These are phyloP conservation scores for Leptinotarsa texana DNA, from an alignment of 1,140 invertebrate species.

Conservation along the genomic window DNA sequence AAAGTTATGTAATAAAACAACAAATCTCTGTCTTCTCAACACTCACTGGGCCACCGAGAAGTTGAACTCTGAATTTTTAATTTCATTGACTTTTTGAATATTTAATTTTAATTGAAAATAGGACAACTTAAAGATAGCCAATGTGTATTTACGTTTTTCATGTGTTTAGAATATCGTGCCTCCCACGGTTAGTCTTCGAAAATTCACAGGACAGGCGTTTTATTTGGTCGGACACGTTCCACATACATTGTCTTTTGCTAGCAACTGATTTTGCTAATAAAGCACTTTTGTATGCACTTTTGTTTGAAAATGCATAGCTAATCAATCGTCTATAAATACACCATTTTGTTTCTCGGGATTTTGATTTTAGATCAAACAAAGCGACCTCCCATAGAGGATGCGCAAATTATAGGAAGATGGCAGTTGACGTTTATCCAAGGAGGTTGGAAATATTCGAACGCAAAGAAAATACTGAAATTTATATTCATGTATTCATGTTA, in stretches of 20 bases:
- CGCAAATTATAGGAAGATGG: slow-evolving; percentile 7
- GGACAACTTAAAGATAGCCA: background rate
- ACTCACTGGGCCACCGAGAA: background rate
- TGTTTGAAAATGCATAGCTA: slow-evolving; percentile 51
- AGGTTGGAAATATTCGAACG: too few species aligned
- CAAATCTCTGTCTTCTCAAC: background rate
- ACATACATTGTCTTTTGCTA: background rate
- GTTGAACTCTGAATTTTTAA: background rate
- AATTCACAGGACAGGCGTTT: background rate
- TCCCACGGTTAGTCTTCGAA: slow-evolving; percentile 17
- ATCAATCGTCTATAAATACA: slow-evolving; percentile 49
- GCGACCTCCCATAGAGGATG: slow-evolving; percentile 21
- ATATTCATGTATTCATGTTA: too few species aligned
- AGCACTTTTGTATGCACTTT: slow-evolving; percentile 25
- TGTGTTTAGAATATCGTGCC: slow-evolving; percentile 2
- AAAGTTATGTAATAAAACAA: slow-evolving; percentile 14
- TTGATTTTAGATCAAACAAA: slow-evolving; percentile 22
- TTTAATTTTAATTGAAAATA: background rate
- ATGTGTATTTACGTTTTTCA: slow-evolving; percentile 21
- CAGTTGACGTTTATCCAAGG: too few species aligned
- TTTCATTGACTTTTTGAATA: too few species aligned
- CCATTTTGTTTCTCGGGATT: slow-evolving; percentile 55
- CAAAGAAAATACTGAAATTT: too few species aligned
- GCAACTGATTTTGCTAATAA: background rate
- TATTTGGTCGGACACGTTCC: background rate